A percentile compares a stretch with the other conserved stretches of the same genome.
Evolutionary conservation across 2,888 invertebrate species (phyloP).

Genomic region (Drosophila lacicola): DNA sequence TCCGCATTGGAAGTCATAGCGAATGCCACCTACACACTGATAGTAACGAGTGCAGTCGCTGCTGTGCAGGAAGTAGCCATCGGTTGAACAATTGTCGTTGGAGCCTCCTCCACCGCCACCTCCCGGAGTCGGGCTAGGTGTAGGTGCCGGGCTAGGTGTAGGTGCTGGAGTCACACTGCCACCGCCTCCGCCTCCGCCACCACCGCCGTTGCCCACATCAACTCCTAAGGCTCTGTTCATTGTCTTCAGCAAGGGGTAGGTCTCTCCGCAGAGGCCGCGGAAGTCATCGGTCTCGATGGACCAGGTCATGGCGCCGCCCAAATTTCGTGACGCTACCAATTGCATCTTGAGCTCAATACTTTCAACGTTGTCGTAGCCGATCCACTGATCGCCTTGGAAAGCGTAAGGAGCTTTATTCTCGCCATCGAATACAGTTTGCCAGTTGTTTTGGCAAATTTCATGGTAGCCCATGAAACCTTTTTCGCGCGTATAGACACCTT

Average conservation of each 20-base stretch:
- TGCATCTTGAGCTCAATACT: constrained; percentile 92
- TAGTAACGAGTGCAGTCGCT: constrained; percentile 90
- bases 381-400: constrained; percentile 94
- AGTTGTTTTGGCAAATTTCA: constrained; percentile 74
- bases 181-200: constrained; percentile 4
- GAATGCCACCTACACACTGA: constrained; percentile 86
- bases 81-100: constrained; percentile 30
- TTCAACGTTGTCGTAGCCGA: constrained; percentile 94
- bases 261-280: constrained; percentile 91
- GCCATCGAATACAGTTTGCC: constrained; percentile 60
- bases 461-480: constrained; percentile 66
- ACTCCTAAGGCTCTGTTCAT: constrained; percentile 61
- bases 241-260: constrained; percentile 63
- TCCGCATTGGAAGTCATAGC: constrained; percentile 87
- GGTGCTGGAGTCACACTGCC: constrained; percentile 13
- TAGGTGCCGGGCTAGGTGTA: constrained; percentile 2
- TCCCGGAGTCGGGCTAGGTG: constrained; percentile 17
- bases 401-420: constrained; percentile 88
- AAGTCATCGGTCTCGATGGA: constrained; percentile 97
- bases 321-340: constrained; percentile 91
- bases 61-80: constrained; percentile 86
- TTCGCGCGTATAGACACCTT: constrained; percentile 55
- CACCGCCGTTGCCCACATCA: constrained; percentile 18
- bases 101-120: constrained; percentile 26
- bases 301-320: constrained; percentile 89